phyloP scores from a whole-genome alignment of 2,113 vertebrate species.

The Bubo bubo region DNA sequence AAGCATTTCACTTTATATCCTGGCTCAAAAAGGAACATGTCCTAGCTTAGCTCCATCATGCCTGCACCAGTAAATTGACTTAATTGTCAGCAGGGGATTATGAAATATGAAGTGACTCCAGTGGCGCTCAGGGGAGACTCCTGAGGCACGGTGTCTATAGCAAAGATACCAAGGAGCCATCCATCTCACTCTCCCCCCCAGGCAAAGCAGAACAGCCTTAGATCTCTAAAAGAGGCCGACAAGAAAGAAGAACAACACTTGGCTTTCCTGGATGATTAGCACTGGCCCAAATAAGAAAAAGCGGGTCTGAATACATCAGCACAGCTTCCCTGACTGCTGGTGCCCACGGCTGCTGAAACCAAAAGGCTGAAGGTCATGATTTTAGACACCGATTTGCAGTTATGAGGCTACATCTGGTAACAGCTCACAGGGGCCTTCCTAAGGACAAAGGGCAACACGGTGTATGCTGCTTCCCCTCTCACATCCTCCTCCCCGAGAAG shows the following conservation, averaged over 20 bases:
- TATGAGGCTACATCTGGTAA: not conserved
- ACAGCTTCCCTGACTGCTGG: not conserved
- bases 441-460: rapidly evolving
- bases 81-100: constrained; percentile 62
- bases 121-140: not conserved
- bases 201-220: constrained; percentile 8
- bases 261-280: not conserved
- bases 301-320: not conserved
- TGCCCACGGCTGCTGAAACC: not conserved
- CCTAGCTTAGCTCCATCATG: constrained; percentile 61
- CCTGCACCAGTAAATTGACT: constrained; percentile 60
- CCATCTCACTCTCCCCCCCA: not conserved
- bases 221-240: not conserved
- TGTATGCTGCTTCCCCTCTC: not conserved
- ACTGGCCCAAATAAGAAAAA: not conserved
- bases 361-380: not conserved
- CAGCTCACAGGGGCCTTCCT: not conserved
- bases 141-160: not conserved
- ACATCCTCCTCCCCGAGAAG: not conserved
- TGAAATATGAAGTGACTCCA: constrained; percentile 56
- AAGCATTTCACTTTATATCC: not conserved
- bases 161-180: constrained; percentile 29
- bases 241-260: not conserved
- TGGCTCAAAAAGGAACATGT: constrained; percentile 23
- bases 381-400: not conserved